Evolutionary conservation across 2,113 vertebrate species (phyloP).

Genomic region (Ageneiosus marmoratus): DNA sequence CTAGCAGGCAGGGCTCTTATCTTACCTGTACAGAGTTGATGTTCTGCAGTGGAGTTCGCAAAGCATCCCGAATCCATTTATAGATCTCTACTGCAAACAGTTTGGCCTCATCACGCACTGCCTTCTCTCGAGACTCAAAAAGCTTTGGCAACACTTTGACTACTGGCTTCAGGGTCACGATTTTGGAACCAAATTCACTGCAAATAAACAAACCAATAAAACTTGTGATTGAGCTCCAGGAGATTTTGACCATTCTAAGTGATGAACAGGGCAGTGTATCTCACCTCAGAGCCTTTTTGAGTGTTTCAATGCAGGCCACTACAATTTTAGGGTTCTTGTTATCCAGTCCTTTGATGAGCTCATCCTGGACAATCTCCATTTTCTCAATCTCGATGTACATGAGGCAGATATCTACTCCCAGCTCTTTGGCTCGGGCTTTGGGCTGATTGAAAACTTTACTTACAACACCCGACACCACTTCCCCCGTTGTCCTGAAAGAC

Average conservation of each 20-base stretch:
- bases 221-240: background rate
- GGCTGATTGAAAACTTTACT: conserved; percentile 98
- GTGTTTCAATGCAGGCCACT: conserved; percentile 88
- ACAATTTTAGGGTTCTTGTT: conserved; percentile 97
- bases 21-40: conserved; percentile 95
- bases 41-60: conserved; percentile 87
- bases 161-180: conserved; percentile 92
- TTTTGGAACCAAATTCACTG: conserved; percentile 98
- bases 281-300: conserved; percentile 91
- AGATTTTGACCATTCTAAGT: background rate
- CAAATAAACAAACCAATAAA: conserved; percentile 44
- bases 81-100: conserved; percentile 92
- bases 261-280: conserved; percentile 30
- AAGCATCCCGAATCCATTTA: conserved; percentile 93
- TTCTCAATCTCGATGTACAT: conserved; percentile 97
- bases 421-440: conserved; percentile 93
- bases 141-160: conserved; percentile 96
- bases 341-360: conserved; percentile 92
- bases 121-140: conserved; percentile 98
- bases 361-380: conserved; percentile 90
- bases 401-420: conserved; percentile 91
- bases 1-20: background rate
- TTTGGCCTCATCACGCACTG: conserved; percentile 95
- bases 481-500: conserved; percentile 87
- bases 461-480: conserved; percentile 94